phyloP scores from a whole-genome alignment of 2,113 vertebrate species.

The Microtus ochrogaster region DNA sequence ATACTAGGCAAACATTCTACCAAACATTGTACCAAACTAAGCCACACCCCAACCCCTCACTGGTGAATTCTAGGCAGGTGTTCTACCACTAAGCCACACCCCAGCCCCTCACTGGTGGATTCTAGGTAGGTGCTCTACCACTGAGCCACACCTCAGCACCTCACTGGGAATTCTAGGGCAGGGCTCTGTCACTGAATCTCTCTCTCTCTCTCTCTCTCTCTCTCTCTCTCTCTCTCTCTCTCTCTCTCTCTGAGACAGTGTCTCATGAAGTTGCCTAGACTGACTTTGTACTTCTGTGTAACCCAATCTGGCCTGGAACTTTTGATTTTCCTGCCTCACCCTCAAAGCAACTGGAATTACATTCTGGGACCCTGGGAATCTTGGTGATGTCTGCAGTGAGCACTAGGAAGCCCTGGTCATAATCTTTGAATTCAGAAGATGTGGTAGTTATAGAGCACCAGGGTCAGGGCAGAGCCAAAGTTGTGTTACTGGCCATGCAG shows the following conservation, averaged over 20 bases:
- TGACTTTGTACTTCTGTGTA: neutral
- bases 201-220: too few species aligned
- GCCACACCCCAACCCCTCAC: neutral
- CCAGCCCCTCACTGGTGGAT: too few species aligned
- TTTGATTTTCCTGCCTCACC: neutral
- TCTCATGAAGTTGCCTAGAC: neutral
- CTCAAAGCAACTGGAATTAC: neutral
- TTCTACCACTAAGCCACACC: too few species aligned
- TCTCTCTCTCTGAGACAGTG: neutral
- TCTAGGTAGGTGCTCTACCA: too few species aligned
- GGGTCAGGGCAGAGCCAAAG: neutral
- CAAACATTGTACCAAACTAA: neutral
- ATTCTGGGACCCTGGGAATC: neutral
- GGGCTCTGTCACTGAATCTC: too few species aligned
- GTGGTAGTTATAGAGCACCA: too few species aligned
- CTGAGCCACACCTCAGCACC: too few species aligned
- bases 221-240: neutral
- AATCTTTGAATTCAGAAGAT: neutral
- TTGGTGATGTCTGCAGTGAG: neutral
- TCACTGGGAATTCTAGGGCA: too few species aligned
- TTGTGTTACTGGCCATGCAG: neutral
- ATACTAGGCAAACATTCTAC: too few species aligned
- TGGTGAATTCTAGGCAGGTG: too few species aligned
- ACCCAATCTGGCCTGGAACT: neutral
- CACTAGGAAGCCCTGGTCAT: neutral